Percentiles rank a stretch among this genome's conserved stretches.
Conservation (phyloP, 2,113 vertebrate species). For the Artemisiospiza belli region DNA sequence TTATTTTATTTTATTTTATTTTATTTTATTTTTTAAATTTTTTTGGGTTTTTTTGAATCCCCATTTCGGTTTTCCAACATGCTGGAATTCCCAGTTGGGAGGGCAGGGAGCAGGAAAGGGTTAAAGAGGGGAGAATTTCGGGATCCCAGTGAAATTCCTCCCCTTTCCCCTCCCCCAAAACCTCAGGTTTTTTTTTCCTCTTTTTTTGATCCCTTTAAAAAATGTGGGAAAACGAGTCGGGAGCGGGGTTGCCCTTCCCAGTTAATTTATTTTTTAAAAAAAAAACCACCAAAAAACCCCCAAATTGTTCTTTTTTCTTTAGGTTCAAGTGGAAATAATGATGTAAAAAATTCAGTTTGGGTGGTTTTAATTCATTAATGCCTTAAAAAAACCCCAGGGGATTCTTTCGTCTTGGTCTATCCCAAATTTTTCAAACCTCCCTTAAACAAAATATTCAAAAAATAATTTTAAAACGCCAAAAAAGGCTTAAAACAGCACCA, state of each 20-base stretch:
- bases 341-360: not conserved
- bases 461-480: not conserved
- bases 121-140: constrained; percentile 30
- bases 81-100: constrained; percentile 47
- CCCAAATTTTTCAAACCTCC: too few species aligned
- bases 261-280: not conserved
- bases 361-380: too few species aligned
- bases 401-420: too few species aligned
- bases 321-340: not conserved
- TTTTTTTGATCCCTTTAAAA: not conserved
- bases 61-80: not conserved
- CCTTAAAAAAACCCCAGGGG: too few species aligned
- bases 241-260: not conserved
- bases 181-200: not conserved
- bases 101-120: constrained; percentile 26
- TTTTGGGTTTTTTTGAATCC: too few species aligned
- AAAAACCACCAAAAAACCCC: rapidly evolving
- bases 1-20: too few species aligned
- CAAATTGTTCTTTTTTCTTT: too few species aligned
- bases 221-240: not conserved
- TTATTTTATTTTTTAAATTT: too few species aligned
- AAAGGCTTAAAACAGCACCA: too few species aligned
- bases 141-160: not conserved
- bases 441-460: too few species aligned
- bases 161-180: too few species aligned